Conservation (phyloP, 2,113 vertebrate species). For the Lepus americanus region DNA sequence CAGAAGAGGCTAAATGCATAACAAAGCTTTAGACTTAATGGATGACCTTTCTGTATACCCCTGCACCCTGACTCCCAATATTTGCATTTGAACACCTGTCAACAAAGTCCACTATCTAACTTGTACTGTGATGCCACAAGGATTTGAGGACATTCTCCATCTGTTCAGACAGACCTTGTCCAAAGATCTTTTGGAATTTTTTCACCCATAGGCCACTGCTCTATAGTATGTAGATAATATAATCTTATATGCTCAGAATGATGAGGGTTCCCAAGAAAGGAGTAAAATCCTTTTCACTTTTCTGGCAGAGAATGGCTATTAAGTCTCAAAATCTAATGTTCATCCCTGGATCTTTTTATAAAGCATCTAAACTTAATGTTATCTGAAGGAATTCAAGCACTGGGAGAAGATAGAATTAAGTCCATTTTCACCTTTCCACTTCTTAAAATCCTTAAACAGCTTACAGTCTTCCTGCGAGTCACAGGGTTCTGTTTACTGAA, state of each 20-base stretch:
- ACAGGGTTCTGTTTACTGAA: background rate
- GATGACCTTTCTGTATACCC: background rate
- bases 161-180: background rate
- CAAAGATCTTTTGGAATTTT: background rate
- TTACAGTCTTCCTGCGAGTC: background rate
- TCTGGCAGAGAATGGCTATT: background rate
- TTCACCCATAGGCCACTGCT: no score
- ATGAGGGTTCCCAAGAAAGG: background rate
- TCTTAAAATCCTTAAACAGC: background rate
- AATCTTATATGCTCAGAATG: background rate
- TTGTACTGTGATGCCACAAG: background rate
- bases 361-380: background rate
- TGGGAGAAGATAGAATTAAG: background rate
- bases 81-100: no score
- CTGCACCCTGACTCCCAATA: background rate
- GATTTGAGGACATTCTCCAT: background rate
- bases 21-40: background rate
- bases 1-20: background rate
- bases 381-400: background rate
- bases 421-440: background rate
- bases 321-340: background rate
- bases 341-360: background rate
- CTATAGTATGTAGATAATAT: background rate
- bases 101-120: background rate
- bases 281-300: background rate